Evolutionary conservation across 2,797 vertebrate species (phyloP).

Genomic region (Alauda arvensis): DNA sequence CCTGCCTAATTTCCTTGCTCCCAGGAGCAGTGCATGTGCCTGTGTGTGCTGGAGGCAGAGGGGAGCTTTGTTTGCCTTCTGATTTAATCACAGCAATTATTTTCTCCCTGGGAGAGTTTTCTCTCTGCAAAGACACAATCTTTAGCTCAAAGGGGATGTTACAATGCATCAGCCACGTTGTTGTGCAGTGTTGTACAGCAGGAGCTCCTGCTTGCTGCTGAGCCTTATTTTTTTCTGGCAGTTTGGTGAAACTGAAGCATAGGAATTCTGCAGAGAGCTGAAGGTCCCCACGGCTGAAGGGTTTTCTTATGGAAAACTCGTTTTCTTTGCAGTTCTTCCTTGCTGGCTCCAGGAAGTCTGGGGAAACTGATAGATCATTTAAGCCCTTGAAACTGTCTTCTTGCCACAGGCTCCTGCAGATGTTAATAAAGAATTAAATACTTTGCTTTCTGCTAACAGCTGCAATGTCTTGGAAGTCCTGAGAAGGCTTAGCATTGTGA

Average conservation of each 20-base stretch:
- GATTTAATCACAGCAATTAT: neutral
- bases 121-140: neutral
- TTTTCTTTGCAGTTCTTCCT: neutral
- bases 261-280: neutral
- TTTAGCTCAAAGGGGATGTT: neutral
- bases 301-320: neutral
- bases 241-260: neutral
- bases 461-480: neutral
- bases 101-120: neutral
- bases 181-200: neutral
- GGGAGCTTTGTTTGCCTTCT: neutral
- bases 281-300: neutral
- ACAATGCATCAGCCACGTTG: neutral
- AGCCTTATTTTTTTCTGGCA: neutral
- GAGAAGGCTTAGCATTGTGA: neutral
- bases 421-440: neutral
- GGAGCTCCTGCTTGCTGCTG: neutral
- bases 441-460: neutral
- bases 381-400: neutral
- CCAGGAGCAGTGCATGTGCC: rapidly evolving
- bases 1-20: neutral
- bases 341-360: neutral
- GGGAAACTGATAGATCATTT: neutral
- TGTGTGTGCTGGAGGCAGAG: neutral
- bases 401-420: neutral